Evolutionary conservation across 2,888 invertebrate genomes (phyloP).

Genomic region (Sepioteuthis lessoniana): DNA sequence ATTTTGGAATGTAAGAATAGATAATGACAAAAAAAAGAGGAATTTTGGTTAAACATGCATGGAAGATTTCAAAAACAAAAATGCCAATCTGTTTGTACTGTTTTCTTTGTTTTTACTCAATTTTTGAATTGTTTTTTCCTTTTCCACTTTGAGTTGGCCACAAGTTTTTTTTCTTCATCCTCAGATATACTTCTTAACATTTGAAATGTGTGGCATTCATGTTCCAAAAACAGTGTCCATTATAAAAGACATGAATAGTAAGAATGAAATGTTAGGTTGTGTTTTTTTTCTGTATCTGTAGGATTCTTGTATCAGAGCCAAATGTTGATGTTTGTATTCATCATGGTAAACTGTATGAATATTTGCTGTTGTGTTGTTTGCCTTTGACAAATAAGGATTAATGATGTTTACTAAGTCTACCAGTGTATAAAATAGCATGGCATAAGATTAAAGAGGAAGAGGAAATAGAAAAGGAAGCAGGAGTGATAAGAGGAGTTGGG

Average conservation of each 20-base stretch:
- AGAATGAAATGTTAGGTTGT: neutral
- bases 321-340: neutral
- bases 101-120: neutral
- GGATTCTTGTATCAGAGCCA: neutral
- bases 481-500: no score
- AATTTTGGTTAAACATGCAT: neutral
- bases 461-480: neutral
- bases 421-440: constrained; percentile 40
- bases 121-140: neutral
- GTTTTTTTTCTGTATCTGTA: neutral
- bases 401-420: constrained; percentile 50
- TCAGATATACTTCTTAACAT: neutral
- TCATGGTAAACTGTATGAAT: neutral
- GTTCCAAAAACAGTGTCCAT: neutral
- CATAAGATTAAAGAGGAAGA: constrained; percentile 34
- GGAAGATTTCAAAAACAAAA: neutral
- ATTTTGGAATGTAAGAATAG: neutral
- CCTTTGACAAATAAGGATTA: constrained; percentile 37
- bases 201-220: neutral
- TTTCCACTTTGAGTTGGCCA: neutral
- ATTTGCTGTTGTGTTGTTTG: neutral
- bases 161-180: neutral
- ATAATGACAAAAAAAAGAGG: neutral
- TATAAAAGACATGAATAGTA: neutral
- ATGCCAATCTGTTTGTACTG: neutral